A percentile compares a stretch with the other conserved stretches of the same genome.
Conservation (phyloP, 1,140 invertebrate genomes). For the Drosophila busckii region DNA sequence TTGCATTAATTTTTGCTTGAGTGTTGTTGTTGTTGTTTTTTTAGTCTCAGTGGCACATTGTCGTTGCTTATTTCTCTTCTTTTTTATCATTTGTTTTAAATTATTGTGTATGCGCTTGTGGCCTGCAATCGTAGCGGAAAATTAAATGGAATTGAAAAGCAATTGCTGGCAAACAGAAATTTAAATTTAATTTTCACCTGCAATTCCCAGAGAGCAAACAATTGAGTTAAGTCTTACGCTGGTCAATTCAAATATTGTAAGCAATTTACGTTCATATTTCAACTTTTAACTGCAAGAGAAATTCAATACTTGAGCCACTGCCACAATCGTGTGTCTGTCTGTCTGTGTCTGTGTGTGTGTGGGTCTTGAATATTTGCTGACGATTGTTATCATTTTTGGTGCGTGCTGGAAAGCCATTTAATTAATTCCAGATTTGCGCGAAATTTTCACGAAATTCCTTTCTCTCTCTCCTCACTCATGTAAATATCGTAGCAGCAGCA, state of each 20-base stretch:
- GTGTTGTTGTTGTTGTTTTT: slow-evolving; percentile 48
- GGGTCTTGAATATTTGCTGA: slow-evolving; percentile 2
- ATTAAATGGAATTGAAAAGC: slow-evolving; percentile 52
- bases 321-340: slow-evolving; percentile 1
- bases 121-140: slow-evolving; percentile 9
- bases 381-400: slow-evolving; percentile 38
- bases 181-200: slow-evolving; percentile 53
- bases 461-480: no score
- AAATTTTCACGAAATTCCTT: slow-evolving; percentile 51
- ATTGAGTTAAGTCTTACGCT: slow-evolving; percentile 21
- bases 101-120: slow-evolving; percentile 4
- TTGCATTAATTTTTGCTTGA: slow-evolving; percentile 65
- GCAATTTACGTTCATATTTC: slow-evolving; percentile 32
- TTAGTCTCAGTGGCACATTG: slow-evolving; percentile 6
- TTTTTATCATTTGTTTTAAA: slow-evolving; percentile 32
- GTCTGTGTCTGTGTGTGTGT: no score
- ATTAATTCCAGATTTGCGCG: slow-evolving; percentile 75
- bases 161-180: slow-evolving; percentile 40
- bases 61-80: slow-evolving; percentile 24
- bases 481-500: no score
- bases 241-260: slow-evolving; percentile 59
- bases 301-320: slow-evolving; percentile 3
- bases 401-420: slow-evolving; percentile 73
- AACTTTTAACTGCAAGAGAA: background rate
- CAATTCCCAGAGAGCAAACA: slow-evolving; percentile 23